Base-by-base conservation (phyloP, 2,113 vertebrate genomes). In the Melospiza georgiana region DNA sequence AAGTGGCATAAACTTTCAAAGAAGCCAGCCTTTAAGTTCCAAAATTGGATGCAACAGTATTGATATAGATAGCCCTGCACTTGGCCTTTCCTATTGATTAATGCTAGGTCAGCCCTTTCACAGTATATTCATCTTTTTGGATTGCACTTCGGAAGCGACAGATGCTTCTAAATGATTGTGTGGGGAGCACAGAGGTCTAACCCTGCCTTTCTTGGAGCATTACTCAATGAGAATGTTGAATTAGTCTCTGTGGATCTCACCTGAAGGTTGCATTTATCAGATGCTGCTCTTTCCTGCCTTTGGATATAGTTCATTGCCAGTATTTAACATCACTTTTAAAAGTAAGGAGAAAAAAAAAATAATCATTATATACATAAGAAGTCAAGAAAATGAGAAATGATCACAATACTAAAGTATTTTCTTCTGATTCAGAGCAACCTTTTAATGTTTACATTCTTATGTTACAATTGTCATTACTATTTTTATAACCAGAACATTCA, bases 81-180 rank as follows among this genome's bases (percentile, higher is more conserved):
- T 77, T 93, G 84, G 24, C 83, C 76, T 86, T 94, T 95, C 33
- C 9, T 74, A 80, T 35, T 93, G 86, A 92, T 88, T 93, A 88
- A 90, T 80, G 75, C 65, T 88, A 67, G 63, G 82, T 93, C 89
- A 90, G 68, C 51, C 85, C 21, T 95, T 94, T 83, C 51, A 55
- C 72, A 84, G 68, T 86, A 80, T 77, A 92, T 80, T 95, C 79
- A 92, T 92, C 75, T 83, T 88, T 85, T 69, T 77, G 35, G 59
- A 79, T 62, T 94, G 88, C 55, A 66, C 39, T 95, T 84, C 15
- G 35, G 63, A 94, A 92, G 51, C 0, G 2, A 80, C 11, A 9
- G 28, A 88, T 77, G 76, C 23, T 94, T 93, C 92, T 90, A 69
- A 90, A 24, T 80, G 57, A 87, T 61, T 80, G 30, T 55, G 23